These are phyloP conservation scores for Megaustenia siamemsis DNA, from an alignment of 2,888 invertebrate genomes.

Conservation along the genomic window DNA sequence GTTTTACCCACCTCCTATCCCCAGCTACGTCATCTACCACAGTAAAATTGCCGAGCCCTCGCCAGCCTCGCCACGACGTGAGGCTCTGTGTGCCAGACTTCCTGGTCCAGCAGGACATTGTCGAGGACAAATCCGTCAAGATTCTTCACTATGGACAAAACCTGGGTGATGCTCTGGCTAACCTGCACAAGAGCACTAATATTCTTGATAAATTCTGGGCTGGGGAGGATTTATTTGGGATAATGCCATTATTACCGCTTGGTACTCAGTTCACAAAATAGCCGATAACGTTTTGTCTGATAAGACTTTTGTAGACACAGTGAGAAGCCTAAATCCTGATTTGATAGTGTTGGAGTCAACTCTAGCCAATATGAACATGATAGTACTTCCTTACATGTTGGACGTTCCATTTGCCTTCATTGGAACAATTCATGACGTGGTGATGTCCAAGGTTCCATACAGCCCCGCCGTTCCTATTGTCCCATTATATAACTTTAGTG, in stretches of 20 bases:
- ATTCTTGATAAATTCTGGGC: constrained; percentile 13
- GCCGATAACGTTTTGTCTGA: constrained; percentile 10
- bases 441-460: constrained; percentile 51
- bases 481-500: constrained; percentile 4
- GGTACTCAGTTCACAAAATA: not conserved
- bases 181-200: not conserved
- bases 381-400: constrained; percentile 54
- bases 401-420: constrained; percentile 54
- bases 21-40: constrained; percentile 48
- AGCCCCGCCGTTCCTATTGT: constrained; percentile 42
- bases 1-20: constrained; percentile 23
- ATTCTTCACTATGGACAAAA: constrained; percentile 18
- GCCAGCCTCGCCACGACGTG: constrained; percentile 43
- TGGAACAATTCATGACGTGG: constrained; percentile 49
- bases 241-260: not conserved
- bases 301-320: constrained; percentile 33
- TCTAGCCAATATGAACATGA: constrained; percentile 49
- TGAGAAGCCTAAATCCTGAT: constrained; percentile 50
- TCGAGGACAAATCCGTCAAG: constrained; percentile 6
- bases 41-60: constrained; percentile 44
- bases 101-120: not conserved
- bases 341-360: constrained; percentile 54
- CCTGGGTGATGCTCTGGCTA: not conserved
- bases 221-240: not conserved
- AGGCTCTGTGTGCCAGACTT: constrained; percentile 22